A percentile compares a stretch with the other conserved stretches of the same genome.
phyloP scores from a whole-genome alignment of 2,888 invertebrate species.

The Coleophora deauratella region DNA sequence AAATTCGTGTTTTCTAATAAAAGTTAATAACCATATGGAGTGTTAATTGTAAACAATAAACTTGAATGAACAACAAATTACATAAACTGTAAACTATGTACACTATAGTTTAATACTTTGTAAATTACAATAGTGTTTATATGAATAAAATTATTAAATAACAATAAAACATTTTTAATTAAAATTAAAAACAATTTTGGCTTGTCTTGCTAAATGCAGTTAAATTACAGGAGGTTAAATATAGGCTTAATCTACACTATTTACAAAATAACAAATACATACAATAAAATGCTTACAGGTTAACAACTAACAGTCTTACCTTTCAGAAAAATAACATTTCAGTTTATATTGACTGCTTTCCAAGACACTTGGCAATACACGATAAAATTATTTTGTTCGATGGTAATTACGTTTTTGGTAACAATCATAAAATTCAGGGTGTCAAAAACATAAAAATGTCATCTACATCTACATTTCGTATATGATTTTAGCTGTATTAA shows the following conservation, averaged over 20 bases:
- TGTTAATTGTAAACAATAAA: background rate
- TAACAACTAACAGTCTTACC: too few relatives aligned
- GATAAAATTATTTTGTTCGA: too few relatives aligned
- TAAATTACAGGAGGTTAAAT: background rate
- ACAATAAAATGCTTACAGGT: background rate
- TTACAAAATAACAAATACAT: background rate
- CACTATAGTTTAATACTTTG: conserved; percentile 1
- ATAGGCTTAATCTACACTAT: conserved; percentile 1
- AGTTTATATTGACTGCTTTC: too few relatives aligned
- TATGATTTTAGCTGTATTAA: too few relatives aligned
- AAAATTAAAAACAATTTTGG: conserved; percentile 4
- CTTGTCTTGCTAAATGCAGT: conserved; percentile 10
- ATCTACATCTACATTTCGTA: too few relatives aligned
- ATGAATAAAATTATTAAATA: too few relatives aligned
- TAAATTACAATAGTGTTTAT: conserved; percentile 4
- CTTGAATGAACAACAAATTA: background rate
- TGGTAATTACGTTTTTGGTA: too few relatives aligned
- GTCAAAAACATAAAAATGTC: too few relatives aligned
- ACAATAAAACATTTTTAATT: background rate
- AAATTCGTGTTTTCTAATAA: background rate
- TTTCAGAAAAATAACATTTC: too few relatives aligned
- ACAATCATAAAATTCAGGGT: too few relatives aligned
- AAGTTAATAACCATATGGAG: background rate
- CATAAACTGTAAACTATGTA: background rate
- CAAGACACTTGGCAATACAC: too few relatives aligned